These are phyloP conservation scores for Shargacucullia verbasci DNA, from an alignment of 2,888 invertebrate genomes.

Conservation along the genomic window DNA sequence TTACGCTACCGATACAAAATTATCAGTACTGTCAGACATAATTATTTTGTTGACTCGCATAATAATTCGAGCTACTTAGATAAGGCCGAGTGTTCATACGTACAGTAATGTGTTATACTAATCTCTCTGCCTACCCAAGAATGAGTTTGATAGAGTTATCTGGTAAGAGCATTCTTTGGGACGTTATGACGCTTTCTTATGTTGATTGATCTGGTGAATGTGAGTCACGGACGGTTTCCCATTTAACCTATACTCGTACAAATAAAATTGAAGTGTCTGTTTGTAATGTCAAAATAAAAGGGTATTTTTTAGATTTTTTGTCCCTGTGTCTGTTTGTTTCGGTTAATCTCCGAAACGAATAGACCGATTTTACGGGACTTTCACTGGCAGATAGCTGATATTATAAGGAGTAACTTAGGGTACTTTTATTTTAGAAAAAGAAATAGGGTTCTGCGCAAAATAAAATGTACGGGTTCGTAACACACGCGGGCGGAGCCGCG, in stretches of 20 bases:
- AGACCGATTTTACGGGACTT: too few relatives aligned
- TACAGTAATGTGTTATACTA: constrained; percentile 27
- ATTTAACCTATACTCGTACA: too few relatives aligned
- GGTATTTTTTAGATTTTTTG: not conserved
- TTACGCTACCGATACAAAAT: constrained; percentile 34
- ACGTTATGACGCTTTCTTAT: not conserved
- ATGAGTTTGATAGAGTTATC: constrained; percentile 16
- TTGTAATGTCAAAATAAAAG: too few relatives aligned
- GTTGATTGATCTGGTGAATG: not conserved
- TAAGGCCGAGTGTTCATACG: constrained; percentile 29
- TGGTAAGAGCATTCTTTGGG: constrained; percentile 25
- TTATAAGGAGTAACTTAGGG: too few relatives aligned
- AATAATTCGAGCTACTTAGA: constrained; percentile 36
- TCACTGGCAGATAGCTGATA: too few relatives aligned
- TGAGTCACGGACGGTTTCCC: not conserved
- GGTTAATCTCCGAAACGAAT: too few relatives aligned
- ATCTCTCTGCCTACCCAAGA: constrained; percentile 21
- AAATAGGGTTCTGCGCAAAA: too few relatives aligned
- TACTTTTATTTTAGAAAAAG: too few relatives aligned
- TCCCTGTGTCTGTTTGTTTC: too few relatives aligned
- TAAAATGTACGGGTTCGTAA: too few relatives aligned
- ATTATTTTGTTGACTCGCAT: constrained; percentile 22
- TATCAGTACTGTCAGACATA: constrained; percentile 38
- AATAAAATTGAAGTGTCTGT: not conserved
- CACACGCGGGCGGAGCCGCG: too few relatives aligned